A percentile compares a stretch with the other conserved stretches of the same genome.
These are phyloP conservation scores for Lithophane semibrunnea DNA, from an alignment of 2,888 invertebrate genomes.

Conservation along the genomic window DNA sequence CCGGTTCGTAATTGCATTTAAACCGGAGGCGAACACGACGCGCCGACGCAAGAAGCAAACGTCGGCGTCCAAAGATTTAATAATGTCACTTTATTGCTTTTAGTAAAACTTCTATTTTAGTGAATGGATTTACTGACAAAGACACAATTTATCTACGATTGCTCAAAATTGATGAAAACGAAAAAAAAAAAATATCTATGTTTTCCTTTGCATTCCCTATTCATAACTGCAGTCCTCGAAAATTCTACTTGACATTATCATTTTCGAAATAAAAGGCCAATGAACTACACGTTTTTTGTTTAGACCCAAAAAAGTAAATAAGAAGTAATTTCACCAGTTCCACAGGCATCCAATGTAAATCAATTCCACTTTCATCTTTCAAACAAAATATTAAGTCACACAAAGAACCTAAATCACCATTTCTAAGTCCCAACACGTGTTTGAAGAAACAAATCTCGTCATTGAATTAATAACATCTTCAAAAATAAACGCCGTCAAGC, in stretches of 20 bases:
- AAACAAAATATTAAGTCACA: neutral
- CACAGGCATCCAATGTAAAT: neutral
- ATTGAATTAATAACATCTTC: slow-evolving; percentile 46
- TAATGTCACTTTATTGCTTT: slow-evolving; percentile 19
- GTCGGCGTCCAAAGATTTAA: slow-evolving; percentile 32
- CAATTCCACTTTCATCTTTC: neutral
- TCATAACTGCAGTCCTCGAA: neutral
- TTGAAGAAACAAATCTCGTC: slow-evolving; percentile 34
- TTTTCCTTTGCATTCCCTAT: neutral
- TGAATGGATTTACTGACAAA: too few species aligned
- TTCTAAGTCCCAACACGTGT: slow-evolving; percentile 41
- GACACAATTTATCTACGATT: neutral
- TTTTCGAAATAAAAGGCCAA: neutral
- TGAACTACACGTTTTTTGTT: too few species aligned
- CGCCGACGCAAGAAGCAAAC: neutral
- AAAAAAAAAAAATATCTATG: neutral
- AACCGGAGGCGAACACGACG: slow-evolving; percentile 19
- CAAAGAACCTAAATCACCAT: slow-evolving; percentile 13
- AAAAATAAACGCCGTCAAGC: slow-evolving; percentile 50
- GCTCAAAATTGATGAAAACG: neutral
- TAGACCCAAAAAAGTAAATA: too few species aligned
- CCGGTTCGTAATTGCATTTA: slow-evolving; percentile 34
- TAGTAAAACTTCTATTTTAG: neutral
- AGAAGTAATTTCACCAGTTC: too few species aligned
- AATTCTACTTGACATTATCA: neutral